Conservation (phyloP, 1,140 invertebrate genomes). For the Galleria mellonella region DNA sequence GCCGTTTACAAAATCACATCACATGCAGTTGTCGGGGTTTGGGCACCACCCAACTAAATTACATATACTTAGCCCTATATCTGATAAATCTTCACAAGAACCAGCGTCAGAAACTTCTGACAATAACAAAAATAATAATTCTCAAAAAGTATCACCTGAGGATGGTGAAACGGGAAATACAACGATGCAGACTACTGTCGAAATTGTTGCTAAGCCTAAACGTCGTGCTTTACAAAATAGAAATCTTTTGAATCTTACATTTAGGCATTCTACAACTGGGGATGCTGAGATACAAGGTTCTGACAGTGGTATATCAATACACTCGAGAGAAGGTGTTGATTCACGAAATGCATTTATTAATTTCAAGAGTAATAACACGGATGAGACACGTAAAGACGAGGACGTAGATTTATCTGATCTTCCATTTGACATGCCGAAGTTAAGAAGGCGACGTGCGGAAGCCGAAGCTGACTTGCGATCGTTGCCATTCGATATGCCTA, state of each 20-base stretch:
- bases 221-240: conserved; percentile 83
- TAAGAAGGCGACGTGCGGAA: conserved; percentile 80
- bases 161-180: conserved; percentile 68
- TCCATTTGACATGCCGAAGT: conserved; percentile 93
- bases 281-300: conserved; percentile 87
- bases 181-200: conserved; percentile 57
- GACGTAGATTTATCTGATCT: conserved; percentile 81
- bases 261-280: conserved; percentile 76
- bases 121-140: conserved; percentile 85
- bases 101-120: conserved; percentile 86
- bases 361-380: conserved; percentile 74
- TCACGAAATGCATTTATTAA: conserved; percentile 77
- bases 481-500: conserved; percentile 93
- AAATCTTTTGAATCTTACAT: conserved; percentile 83
- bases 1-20: conserved; percentile 75
- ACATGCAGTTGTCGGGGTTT: conserved; percentile 78
- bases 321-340: conserved; percentile 84
- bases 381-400: conserved; percentile 56
- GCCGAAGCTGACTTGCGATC: conserved; percentile 83
- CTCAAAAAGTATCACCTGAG: conserved; percentile 82
- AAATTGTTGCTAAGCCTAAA: conserved; percentile 75
- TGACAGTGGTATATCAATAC: conserved; percentile 89
- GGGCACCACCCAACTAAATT: conserved; percentile 82
- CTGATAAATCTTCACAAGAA: conserved; percentile 92
- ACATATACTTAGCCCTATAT: conserved; percentile 91